Base-by-base conservation (phyloP, 1,140 invertebrate genomes). In the Drosophila ambigua region DNA sequence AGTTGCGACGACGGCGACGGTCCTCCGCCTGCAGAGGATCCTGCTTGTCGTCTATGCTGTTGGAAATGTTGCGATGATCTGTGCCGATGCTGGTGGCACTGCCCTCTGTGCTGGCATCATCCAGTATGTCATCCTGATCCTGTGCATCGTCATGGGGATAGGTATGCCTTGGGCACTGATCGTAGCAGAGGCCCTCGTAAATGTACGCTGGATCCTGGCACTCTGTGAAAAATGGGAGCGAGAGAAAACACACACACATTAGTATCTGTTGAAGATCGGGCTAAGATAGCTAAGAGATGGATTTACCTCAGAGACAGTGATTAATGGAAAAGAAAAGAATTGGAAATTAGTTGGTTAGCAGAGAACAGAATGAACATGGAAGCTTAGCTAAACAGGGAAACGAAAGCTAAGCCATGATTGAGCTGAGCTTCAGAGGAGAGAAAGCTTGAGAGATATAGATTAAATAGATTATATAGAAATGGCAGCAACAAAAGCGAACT, bases 21-120 rank as follows among this genome's bases (percentile, higher is more conserved):
- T 91, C 79, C 65, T 76, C 72, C 53, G 89, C 82, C 77, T 74
- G 78, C 78, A 79, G 63, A 28, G 76, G 72, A 76, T 84, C 84
- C 24, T 64, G 52, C 46, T 72, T 79, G 23, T 73, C 71, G 45
- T 58, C 61, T 5, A 66, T 41, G 46, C 59, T 51, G 35, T 68
- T 81, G 16, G 31, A 65, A 39, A 41, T 53, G 5, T 23, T 11
- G 8, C 46, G 31, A 6, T 59, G 68, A 7, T 52, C 62, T 20
- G 43, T 11, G 9, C 1, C 9, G 28, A 35, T 39, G 24, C 31
- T 46, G 54, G 28, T 26, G 48, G 46, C 39, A 5, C n/a, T 43
- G 16, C 2, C 13, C 15, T 5, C 45, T 26, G n/a, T 48, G 26
- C 3, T 52, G 0, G 4, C 28, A n/a, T 51, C n/a, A 2, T 65